phyloP scores from a whole-genome alignment of 1,140 invertebrate genomes.

The Plutomurus gul region DNA sequence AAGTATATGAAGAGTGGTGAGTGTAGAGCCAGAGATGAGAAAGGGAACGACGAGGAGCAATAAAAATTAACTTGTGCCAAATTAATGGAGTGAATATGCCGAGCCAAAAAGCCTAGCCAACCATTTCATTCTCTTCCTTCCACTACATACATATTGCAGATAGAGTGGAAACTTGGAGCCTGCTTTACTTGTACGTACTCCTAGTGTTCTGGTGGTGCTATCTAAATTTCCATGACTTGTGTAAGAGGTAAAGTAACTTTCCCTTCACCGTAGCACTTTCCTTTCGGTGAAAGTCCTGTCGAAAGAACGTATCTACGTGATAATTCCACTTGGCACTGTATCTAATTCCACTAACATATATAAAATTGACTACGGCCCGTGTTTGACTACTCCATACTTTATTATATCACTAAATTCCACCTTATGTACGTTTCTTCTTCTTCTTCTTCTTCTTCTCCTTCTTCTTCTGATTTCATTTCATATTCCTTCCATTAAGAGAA shows the following conservation, averaged over 20 bases:
- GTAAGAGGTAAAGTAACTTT: neutral
- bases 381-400: no score
- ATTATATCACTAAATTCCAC: no score
- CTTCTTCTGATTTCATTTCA: neutral
- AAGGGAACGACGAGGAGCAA: slow-evolving; percentile 28
- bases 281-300: neutral
- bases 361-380: no score
- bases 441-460: neutral
- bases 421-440: no score
- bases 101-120: slow-evolving; percentile 20
- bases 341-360: slow-evolving; percentile 11
- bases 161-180: no score
- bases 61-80: slow-evolving; percentile 49
- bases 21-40: neutral
- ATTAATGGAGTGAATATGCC: slow-evolving; percentile 49
- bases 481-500: neutral
- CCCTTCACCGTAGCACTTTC: neutral
- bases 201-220: no score
- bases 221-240: no score
- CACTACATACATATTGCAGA: slow-evolving; percentile 3
- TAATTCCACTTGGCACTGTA: slow-evolving; percentile 21
- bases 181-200: no score
- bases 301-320: neutral
- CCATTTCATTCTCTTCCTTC: slow-evolving; percentile 21
- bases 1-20: neutral